A percentile compares a stretch with the other conserved stretches of the same genome.
These are phyloP conservation scores for Motacilla alba DNA, from an alignment of 2,113 vertebrate genomes.

Conservation along the genomic window DNA sequence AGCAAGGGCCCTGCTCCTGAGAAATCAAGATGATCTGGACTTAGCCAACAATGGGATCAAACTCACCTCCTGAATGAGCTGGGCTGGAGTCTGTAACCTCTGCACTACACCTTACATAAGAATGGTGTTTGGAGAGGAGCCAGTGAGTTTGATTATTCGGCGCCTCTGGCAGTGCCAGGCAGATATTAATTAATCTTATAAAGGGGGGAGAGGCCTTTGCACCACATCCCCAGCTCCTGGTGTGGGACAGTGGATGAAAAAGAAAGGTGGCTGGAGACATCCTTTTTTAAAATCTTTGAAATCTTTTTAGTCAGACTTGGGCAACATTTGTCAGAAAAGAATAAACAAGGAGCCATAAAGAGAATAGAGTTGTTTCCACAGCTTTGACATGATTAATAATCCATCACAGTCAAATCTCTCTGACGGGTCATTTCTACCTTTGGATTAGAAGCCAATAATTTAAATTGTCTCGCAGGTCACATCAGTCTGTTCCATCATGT, in stretches of 20 bases:
- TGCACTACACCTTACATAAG: neutral
- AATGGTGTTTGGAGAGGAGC: neutral
- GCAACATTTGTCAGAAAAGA: neutral
- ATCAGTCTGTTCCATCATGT: conserved; percentile 27
- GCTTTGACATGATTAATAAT: neutral
- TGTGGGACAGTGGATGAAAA: neutral
- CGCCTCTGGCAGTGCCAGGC: neutral
- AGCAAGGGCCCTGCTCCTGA: neutral
- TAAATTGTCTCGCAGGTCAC: neutral
- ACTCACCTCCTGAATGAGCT: neutral
- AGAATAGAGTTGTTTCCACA: neutral
- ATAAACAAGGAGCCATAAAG: neutral
- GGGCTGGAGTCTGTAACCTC: neutral
- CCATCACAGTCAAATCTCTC: neutral
- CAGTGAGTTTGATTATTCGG: neutral
- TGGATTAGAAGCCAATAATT: conserved; percentile 6
- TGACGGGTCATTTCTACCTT: conserved; percentile 44
- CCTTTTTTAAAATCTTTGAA: neutral
- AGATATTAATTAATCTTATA: neutral
- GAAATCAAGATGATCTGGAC: neutral
- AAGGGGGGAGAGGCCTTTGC: neutral
- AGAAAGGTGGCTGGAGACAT: neutral
- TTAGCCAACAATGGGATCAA: neutral
- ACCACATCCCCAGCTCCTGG: neutral
- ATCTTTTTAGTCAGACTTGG: neutral